These are phyloP conservation scores for Zoanthus sansibaricus DNA, from an alignment of 92 coral and sea anemone genomes.

Conservation along the genomic window DNA sequence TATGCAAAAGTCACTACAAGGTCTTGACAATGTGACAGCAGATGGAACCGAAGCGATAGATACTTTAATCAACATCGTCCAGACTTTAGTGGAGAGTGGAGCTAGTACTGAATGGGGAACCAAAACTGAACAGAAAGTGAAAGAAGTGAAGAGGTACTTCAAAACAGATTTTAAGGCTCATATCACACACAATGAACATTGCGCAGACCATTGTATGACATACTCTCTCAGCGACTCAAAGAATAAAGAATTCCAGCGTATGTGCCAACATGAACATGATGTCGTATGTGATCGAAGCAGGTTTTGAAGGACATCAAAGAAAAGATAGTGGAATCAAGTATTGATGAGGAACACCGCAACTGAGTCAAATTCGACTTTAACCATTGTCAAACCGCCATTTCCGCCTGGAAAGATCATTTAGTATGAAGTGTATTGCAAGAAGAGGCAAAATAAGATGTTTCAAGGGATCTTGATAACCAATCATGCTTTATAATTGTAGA, in stretches of 20 bases:
- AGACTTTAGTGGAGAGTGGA: slow-evolving; percentile 19
- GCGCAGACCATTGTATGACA: slow-evolving; percentile 61
- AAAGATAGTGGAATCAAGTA: too few relatives aligned
- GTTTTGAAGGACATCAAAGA: too few relatives aligned
- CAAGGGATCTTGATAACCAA: background rate
- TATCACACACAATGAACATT: slow-evolving; percentile 52
- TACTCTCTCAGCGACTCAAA: slow-evolving; percentile 7
- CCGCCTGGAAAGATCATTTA: background rate
- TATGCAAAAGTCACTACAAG: too few relatives aligned
- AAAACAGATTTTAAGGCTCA: slow-evolving; percentile 71
- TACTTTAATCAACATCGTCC: slow-evolving; percentile 10
- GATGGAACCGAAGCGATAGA: slow-evolving; percentile 60
- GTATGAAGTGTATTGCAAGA: background rate
- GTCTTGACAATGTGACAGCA: slow-evolving; percentile 50
- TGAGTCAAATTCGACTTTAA: slow-evolving; percentile 17
- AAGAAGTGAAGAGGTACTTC: slow-evolving; percentile 63
- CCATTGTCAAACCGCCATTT: background rate
- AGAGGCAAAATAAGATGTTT: background rate
- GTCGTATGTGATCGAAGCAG: slow-evolving; percentile 14
- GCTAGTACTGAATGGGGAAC: slow-evolving; percentile 12
- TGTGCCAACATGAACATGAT: background rate
- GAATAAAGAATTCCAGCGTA: background rate
- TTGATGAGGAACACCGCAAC: slow-evolving; percentile 27
- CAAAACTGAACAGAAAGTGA: background rate
- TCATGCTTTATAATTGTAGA: slow-evolving; percentile 6